Base-by-base conservation (phyloP, 2,888 invertebrate species). In the Lycophotia porphyrea region DNA sequence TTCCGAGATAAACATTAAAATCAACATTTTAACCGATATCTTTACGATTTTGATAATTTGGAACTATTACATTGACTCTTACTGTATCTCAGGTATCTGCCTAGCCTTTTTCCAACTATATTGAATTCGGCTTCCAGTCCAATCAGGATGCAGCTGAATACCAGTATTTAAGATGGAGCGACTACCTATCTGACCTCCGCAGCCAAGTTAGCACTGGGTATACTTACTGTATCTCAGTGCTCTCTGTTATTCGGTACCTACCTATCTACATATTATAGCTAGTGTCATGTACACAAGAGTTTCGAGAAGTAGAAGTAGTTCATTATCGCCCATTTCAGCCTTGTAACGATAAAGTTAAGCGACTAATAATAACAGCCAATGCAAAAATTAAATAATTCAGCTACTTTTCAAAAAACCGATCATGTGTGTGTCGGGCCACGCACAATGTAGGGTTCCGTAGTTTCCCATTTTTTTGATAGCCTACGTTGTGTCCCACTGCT, bases 331-430 rank as follows among this genome's bases (percentile, higher is more conserved):
- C 1, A 70, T 42, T 15, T 42, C 15, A 76, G 2, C 55, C 74
- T 80, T 80, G 31, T 15, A 49, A 49, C 9, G 18, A 1, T 36
- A 31, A 21, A 39, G 24, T 15, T 44, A 11, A 58, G 15, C 27
- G 27, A 39, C 58, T 7, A 49, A 75, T 63, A 13, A 21, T 27
- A 71, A 49, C 8, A 42, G 3, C n/a, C 31, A 61, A 77, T 27
- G 18, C 27, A 67, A 64, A 71, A 67, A 61, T 27, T 36, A 21
- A 67, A 61, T 52, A 34, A 67, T 24, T 36, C 5, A 8, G 3
- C 69, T 13, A 1, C 21, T 60, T 63, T 18, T n/a, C n/a, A n/a
- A n/a, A n/a, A n/a, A n/a, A n/a, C n/a, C n/a, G n/a, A n/a, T n/a
- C n/a, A n/a, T n/a, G n/a, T n/a, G n/a, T n/a, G n/a, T n/a, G n/a